Conservation (phyloP, 1,140 invertebrate species). For the Colletes latitarsis region DNA sequence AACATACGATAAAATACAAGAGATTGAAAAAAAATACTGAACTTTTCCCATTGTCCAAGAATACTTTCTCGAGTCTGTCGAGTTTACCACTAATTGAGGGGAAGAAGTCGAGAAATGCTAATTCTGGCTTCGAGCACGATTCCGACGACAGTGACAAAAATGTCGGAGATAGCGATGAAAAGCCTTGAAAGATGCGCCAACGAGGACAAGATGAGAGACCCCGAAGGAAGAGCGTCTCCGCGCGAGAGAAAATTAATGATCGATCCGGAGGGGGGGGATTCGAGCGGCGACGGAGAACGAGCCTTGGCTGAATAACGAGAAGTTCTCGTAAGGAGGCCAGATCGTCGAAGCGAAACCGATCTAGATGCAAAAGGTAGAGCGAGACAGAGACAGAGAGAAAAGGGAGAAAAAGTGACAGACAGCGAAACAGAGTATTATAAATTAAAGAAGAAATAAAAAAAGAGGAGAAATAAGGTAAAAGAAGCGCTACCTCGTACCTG, state of each 20-base stretch:
- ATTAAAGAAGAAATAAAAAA: neutral
- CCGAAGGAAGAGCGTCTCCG: neutral
- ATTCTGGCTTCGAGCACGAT: too few species aligned
- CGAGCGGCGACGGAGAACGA: slow-evolving; percentile 47
- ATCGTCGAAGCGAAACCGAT: slow-evolving; percentile 65
- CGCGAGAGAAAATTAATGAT: slow-evolving; percentile 47
- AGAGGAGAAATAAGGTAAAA: slow-evolving; percentile 47
- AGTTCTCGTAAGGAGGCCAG: slow-evolving; percentile 61
- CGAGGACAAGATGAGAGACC: neutral
- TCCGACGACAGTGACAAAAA: neutral
- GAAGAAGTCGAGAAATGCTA: too few species aligned
- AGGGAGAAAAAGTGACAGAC: neutral
- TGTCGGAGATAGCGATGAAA: neutral
- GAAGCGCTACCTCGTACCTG: slow-evolving; percentile 63
- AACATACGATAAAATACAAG: too few species aligned
- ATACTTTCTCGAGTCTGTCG: too few species aligned
- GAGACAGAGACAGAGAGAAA: neutral
- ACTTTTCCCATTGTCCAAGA: too few species aligned
- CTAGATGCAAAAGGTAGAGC: slow-evolving; percentile 44
- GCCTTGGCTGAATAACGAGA: slow-evolving; percentile 36
- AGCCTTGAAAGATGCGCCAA: neutral
- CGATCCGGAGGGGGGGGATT: neutral
- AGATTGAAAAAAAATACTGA: too few species aligned
- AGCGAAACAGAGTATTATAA: slow-evolving; percentile 10
- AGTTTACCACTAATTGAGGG: too few species aligned